Percentiles rank a stretch among this genome's conserved stretches.
Conservation (phyloP, 2,113 vertebrate species). For the Oncorhynchus mykiss region DNA sequence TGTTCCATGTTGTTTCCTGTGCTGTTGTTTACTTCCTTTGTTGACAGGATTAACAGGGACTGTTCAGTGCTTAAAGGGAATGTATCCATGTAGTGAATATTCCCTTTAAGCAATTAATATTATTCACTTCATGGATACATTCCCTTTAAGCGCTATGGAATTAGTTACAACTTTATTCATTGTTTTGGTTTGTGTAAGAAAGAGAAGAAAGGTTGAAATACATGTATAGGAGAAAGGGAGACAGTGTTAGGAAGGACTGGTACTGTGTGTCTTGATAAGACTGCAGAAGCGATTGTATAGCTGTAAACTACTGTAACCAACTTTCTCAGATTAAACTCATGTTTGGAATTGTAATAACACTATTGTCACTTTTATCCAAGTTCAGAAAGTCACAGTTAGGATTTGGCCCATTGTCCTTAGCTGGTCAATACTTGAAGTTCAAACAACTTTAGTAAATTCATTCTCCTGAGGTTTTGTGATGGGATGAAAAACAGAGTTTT, state of each 20-base stretch:
- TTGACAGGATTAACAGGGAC: not conserved
- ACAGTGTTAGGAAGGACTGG: constrained; percentile 1
- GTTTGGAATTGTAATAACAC: constrained; percentile 7
- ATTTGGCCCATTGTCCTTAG: too few species aligned
- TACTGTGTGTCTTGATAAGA: constrained; percentile 52
- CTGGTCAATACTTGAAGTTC: too few species aligned
- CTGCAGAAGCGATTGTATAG: constrained; percentile 36
- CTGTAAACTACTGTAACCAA: constrained; percentile 10
- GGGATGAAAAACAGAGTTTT: not conserved
- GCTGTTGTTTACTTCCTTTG: not conserved
- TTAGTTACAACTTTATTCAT: constrained; percentile 10
- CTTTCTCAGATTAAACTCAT: constrained; percentile 28
- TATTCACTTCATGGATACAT: constrained; percentile 22
- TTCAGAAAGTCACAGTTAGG: too few species aligned
- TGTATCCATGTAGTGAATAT: constrained; percentile 12
- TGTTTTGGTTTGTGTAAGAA: not conserved
- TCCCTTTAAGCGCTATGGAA: constrained; percentile 26
- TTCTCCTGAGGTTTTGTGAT: too few species aligned
- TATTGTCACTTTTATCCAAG: constrained; percentile 6
- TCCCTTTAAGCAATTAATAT: not conserved
- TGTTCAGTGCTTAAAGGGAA: constrained; percentile 32
- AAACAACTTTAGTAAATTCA: too few species aligned
- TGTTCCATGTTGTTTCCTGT: not conserved
- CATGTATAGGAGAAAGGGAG: not conserved
- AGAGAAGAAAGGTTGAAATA: not conserved